Percentiles rank a stretch among this genome's conserved stretches.
Evolutionary conservation across 2,797 vertebrate species (phyloP).

Genomic region (Otolemur crassicaudatus): DNA sequence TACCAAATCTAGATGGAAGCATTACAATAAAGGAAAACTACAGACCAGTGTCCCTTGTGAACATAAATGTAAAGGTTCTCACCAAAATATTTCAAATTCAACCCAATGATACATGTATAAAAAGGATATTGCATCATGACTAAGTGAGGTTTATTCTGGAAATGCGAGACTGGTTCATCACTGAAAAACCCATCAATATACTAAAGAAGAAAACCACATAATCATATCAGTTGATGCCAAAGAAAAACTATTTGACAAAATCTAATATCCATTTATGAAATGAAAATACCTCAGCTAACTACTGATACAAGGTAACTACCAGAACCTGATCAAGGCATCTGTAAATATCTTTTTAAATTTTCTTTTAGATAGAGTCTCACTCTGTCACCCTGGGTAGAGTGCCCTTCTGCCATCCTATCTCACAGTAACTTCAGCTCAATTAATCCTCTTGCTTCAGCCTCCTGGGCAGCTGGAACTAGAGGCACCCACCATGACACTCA

Average conservation of each 20-base stretch:
- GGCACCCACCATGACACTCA: too few species aligned
- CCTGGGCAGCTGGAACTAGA: too few species aligned
- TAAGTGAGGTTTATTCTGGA: neutral
- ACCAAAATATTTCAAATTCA: neutral
- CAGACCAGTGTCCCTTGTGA: neutral
- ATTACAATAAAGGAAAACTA: neutral
- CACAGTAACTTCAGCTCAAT: too few species aligned
- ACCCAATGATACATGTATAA: neutral
- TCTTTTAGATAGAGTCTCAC: too few species aligned
- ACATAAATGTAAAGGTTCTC: neutral
- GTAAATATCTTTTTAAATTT: neutral
- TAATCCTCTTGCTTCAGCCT: too few species aligned
- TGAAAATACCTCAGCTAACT: neutral
- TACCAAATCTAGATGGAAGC: neutral
- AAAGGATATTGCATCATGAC: neutral
- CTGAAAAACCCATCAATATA: neutral
- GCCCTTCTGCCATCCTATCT: too few species aligned
- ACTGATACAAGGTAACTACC: neutral
- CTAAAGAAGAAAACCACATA: neutral
- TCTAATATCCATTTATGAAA: neutral
- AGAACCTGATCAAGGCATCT: neutral
- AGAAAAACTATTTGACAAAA: conserved; percentile 7
- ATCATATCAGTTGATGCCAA: neutral
- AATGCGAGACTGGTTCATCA: neutral
- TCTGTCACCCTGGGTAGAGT: too few species aligned